These are phyloP conservation scores for Bimastos eiseni DNA, from an alignment of 2,888 invertebrate genomes.

Conservation along the genomic window DNA sequence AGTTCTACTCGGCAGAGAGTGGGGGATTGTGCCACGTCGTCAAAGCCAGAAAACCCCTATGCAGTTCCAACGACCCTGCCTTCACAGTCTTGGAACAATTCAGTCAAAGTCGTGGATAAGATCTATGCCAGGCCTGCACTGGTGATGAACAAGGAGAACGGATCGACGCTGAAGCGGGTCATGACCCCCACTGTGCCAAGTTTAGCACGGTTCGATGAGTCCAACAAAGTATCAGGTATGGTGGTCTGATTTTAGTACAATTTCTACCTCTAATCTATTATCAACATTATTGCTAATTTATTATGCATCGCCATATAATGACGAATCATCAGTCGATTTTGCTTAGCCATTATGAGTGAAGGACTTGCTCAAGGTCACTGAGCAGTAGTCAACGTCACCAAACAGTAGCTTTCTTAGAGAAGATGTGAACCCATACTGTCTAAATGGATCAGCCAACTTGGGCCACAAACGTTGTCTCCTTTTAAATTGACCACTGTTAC, in stretches of 20 bases:
- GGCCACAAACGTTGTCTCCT: not conserved
- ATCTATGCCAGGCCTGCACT: conserved; percentile 7
- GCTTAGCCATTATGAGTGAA: too few species aligned
- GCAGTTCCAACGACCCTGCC: conserved; percentile 8
- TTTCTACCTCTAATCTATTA: not conserved
- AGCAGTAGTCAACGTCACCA: too few species aligned
- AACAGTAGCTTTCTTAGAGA: too few species aligned
- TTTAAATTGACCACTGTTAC: too few species aligned
- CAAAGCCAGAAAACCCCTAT: conserved; percentile 22
- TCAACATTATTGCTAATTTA: not conserved
- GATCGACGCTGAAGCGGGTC: not conserved
- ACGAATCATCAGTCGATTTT: too few species aligned
- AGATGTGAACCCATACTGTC: too few species aligned
- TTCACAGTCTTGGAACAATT: not conserved
- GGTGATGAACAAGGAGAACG: not conserved
- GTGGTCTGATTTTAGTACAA: not conserved
- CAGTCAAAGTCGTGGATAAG: conserved; percentile 17
- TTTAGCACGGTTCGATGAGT: not conserved
- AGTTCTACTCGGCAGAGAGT: not conserved
- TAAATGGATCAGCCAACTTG: too few species aligned
- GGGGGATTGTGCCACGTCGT: not conserved
- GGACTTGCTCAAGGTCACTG: too few species aligned
- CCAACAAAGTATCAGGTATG: not conserved
- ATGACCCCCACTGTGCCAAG: conserved; percentile 20
- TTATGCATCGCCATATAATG: too few species aligned